Conservation (phyloP, 2,113 vertebrate species). For the Tupaia chinensis region DNA sequence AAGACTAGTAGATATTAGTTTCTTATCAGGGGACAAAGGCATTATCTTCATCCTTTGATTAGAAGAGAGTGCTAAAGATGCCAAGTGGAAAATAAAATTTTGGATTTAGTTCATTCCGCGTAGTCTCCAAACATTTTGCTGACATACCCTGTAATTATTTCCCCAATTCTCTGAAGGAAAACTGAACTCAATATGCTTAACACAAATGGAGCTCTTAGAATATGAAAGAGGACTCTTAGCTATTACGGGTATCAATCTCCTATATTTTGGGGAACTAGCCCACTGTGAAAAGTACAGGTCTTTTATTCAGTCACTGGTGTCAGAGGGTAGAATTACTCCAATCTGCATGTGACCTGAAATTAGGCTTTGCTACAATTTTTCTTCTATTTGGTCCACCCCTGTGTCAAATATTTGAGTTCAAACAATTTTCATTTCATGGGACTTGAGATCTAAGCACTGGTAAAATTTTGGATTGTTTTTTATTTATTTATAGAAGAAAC, state of each 20-base stretch:
- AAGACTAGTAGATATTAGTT: not conserved
- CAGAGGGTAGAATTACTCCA: not conserved
- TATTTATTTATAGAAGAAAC: not conserved
- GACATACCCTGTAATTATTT: not conserved
- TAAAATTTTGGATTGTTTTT: not conserved
- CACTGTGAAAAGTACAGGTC: not conserved
- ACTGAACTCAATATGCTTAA: not conserved
- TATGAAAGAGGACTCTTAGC: not conserved
- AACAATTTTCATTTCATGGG: not conserved
- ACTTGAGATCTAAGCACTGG: not conserved
- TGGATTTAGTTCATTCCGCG: not conserved
- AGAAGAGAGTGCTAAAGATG: not conserved
- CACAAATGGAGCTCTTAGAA: not conserved
- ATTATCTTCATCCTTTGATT: not conserved
- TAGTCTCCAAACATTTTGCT: not conserved
- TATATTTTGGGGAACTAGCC: not conserved
- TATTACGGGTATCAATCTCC: no score
- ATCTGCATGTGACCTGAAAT: not conserved
- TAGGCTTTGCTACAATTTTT: not conserved
- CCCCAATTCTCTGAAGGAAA: not conserved
- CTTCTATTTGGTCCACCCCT: not conserved
- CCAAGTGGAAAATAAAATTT: not conserved
- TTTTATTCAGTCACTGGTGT: not conserved
- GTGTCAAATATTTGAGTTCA: not conserved
- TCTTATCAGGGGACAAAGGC: not conserved